phyloP scores from a whole-genome alignment of 2,113 vertebrate species.

The Columba janthina region DNA sequence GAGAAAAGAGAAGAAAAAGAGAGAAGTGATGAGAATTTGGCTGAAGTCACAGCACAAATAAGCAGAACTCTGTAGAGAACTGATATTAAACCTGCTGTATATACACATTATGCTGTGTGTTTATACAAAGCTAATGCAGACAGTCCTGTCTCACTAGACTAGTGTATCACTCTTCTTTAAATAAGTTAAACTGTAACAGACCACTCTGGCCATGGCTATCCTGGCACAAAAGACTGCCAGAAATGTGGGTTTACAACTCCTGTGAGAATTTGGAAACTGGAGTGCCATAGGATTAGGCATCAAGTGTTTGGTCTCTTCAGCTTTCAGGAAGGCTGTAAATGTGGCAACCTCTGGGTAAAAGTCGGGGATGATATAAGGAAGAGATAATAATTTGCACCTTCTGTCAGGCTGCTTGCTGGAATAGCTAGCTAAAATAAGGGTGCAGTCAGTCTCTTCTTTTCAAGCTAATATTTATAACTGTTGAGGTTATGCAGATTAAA shows the following conservation, averaged over 20 bases:
- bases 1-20: background rate
- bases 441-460: background rate
- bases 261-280: background rate
- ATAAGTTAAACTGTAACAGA: background rate
- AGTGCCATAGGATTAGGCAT: background rate
- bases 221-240: background rate
- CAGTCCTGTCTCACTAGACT: background rate
- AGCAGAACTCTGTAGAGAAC: background rate
- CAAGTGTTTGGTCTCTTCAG: background rate
- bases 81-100: background rate
- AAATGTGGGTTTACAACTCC: background rate
- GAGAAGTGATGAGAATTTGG: background rate
- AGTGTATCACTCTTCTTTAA: background rate
- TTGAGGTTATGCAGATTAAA: background rate
- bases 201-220: rapidly evolving
- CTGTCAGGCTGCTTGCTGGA: background rate
- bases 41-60: background rate
- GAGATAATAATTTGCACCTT: rapidly evolving
- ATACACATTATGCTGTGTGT: background rate
- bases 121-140: background rate
- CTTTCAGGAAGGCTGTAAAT: background rate
- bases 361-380: background rate
- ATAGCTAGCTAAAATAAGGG: background rate
- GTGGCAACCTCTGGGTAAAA: background rate
- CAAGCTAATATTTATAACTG: background rate